These are phyloP conservation scores for Diaprepes abbreviatus DNA, from an alignment of 2,888 invertebrate species.

Conservation along the genomic window DNA sequence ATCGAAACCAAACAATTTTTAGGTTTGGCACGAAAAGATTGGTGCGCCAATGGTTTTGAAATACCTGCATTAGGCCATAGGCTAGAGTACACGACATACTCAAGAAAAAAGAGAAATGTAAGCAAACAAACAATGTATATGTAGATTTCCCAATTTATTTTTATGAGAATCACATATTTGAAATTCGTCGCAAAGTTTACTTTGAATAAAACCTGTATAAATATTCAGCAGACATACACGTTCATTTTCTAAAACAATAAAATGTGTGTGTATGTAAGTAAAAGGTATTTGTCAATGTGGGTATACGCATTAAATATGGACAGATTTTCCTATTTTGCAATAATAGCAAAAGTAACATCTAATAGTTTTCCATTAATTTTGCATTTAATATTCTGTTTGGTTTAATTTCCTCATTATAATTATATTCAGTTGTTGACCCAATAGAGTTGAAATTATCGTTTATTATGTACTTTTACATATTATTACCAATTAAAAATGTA, in stretches of 20 bases:
- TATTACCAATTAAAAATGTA: too few relatives aligned
- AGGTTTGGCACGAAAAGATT: too few relatives aligned
- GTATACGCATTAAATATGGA: background rate
- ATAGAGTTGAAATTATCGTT: too few relatives aligned
- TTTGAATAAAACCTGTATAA: slow-evolving; percentile 43
- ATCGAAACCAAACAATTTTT: too few relatives aligned
- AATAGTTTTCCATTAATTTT: background rate
- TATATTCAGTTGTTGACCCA: background rate
- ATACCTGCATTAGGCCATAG: background rate
- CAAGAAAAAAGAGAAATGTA: slow-evolving; percentile 26
- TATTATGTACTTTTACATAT: too few relatives aligned
- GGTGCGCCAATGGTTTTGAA: background rate
- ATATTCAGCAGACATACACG: slow-evolving; percentile 26
- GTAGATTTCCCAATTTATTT: slow-evolving; percentile 25
- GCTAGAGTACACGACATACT: background rate
- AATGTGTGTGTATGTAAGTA: slow-evolving; percentile 31
- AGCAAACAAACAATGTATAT: background rate
- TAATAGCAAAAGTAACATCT: background rate
- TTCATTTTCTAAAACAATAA: slow-evolving; percentile 45
- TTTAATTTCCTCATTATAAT: background rate
- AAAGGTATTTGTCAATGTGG: slow-evolving; percentile 12
- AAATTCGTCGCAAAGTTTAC: slow-evolving; percentile 18
- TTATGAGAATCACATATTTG: slow-evolving; percentile 36
- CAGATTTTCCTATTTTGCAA: slow-evolving; percentile 12
- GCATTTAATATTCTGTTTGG: background rate